Evolutionary conservation across 1,140 invertebrate species (phyloP).

Genomic region (Trinorchestia longiramus): DNA sequence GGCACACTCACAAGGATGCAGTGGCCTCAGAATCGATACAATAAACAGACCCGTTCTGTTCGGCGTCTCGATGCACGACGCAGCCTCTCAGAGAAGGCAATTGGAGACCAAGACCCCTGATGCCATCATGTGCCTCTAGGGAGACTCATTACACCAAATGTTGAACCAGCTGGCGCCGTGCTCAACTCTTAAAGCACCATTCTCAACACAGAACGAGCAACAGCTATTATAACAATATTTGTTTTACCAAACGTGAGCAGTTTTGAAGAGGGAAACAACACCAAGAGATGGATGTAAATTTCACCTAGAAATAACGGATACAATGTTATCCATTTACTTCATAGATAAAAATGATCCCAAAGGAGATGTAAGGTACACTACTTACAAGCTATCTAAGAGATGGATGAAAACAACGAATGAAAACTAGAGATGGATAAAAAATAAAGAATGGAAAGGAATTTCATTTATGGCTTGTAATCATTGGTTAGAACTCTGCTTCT

Average conservation of each 20-base stretch:
- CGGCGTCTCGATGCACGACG: neutral
- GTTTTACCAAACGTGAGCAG: neutral
- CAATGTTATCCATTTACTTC: neutral
- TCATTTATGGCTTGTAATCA: too few species aligned
- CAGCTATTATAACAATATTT: neutral
- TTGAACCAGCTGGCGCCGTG: neutral
- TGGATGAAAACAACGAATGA: neutral
- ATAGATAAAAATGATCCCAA: neutral
- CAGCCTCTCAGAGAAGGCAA: neutral
- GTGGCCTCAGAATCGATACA: neutral
- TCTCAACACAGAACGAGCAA: neutral
- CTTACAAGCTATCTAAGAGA: neutral
- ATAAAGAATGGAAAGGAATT: too few species aligned
- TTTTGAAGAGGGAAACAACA: neutral
- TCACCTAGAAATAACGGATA: neutral
- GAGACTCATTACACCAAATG: neutral
- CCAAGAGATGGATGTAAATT: neutral
- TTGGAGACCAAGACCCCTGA: neutral
- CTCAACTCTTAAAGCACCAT: neutral
- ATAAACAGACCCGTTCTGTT: neutral
- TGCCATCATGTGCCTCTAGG: neutral
- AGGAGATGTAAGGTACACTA: neutral
- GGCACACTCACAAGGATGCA: neutral
- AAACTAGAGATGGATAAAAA: too few species aligned
- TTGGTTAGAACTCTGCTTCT: neutral